Percentiles rank a stretch among this genome's conserved stretches.
phyloP scores from a whole-genome alignment of 2,113 vertebrate genomes.

The Tapirus terrestris region DNA sequence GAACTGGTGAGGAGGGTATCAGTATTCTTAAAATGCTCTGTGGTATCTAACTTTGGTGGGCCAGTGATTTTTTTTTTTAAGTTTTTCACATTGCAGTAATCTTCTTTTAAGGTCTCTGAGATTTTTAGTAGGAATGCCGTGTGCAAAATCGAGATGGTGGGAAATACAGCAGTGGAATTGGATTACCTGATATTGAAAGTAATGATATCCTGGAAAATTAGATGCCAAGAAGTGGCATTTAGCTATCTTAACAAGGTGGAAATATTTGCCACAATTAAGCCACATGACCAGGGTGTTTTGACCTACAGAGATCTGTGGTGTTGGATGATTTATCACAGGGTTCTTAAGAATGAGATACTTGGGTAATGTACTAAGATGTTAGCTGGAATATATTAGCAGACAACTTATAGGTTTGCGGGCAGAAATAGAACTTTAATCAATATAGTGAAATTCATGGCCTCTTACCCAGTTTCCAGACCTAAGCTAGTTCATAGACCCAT shows the following conservation, averaged over 20 bases:
- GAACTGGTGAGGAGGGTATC: background rate
- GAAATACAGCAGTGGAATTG: background rate
- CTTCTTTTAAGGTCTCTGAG: too few relatives aligned
- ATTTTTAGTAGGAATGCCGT: too few relatives aligned
- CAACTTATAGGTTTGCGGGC: background rate
- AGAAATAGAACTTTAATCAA: background rate
- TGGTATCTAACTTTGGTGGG: background rate
- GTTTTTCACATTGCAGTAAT: too few relatives aligned
- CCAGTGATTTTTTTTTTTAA: background rate
- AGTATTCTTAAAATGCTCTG: background rate
- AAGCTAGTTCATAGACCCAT: background rate
- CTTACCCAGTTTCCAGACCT: background rate
- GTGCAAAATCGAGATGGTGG: background rate
- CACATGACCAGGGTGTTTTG: background rate
- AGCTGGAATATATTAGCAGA: background rate
- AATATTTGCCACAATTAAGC: background rate
- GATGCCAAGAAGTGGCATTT: background rate
- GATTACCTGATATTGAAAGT: background rate
- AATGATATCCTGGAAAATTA: background rate
- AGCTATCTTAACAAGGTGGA: background rate
- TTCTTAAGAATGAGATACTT: background rate
- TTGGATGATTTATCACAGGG: background rate
- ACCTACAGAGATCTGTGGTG: background rate
- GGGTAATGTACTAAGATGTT: background rate
- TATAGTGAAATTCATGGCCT: background rate